Percentiles rank a stretch among this genome's conserved stretches.
phyloP scores from a whole-genome alignment of 30 jellyfish, hydroid and myxozoan species.

The Cassiopea andromeda region DNA sequence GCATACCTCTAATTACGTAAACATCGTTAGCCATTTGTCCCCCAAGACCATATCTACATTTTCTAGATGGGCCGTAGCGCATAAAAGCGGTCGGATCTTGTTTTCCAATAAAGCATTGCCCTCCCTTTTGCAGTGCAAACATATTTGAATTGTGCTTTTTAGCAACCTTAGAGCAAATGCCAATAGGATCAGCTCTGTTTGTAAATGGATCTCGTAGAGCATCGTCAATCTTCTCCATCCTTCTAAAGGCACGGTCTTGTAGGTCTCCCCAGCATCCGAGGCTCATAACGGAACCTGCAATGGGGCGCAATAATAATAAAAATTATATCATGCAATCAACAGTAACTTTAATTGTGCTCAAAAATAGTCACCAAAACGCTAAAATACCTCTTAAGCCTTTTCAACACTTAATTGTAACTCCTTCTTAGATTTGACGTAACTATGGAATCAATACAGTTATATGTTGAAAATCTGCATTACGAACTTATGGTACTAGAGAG shows the following conservation, averaged over 20 bases:
- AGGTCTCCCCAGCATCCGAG: conserved; percentile 99
- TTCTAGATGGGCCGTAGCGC: conserved; percentile 91
- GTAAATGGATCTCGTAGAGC: conserved; percentile 64
- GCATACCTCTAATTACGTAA: conserved; percentile 73
- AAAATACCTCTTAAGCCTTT: too few species aligned
- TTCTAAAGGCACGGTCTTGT: conserved; percentile 96
- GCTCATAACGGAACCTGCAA: conserved; percentile 93
- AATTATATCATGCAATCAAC: too few species aligned
- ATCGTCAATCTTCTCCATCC: conserved; percentile 89
- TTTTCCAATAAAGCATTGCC: conserved; percentile 94
- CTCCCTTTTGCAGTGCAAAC: conserved; percentile 97
- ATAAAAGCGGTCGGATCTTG: conserved; percentile 48
- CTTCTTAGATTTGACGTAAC: too few species aligned
- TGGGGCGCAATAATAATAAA: neutral
- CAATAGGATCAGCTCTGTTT: conserved; percentile 88
- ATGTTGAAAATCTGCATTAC: too few species aligned
- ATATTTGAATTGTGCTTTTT: conserved; percentile 60
- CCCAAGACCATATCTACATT: conserved; percentile 97
- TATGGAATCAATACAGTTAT: too few species aligned
- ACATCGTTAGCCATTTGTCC: conserved; percentile 99
- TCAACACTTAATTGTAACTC: too few species aligned
- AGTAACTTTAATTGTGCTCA: too few species aligned
- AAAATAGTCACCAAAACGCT: too few species aligned
- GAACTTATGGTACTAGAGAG: too few species aligned
- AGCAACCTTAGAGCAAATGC: conserved; percentile 90